Conservation (phyloP, 1,140 invertebrate species). For the Lucilia cuprina region DNA sequence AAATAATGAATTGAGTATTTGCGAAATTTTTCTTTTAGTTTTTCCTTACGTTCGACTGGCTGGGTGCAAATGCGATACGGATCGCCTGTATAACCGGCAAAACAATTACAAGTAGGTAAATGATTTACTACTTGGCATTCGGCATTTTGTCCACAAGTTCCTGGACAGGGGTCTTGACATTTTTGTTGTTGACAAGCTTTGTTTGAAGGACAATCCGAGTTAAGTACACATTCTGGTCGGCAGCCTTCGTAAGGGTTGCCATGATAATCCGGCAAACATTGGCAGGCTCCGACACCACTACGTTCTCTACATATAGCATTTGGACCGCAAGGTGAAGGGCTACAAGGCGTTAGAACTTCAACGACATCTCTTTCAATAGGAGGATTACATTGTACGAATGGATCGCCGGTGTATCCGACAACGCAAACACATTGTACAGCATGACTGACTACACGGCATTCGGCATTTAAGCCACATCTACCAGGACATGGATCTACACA, state of each 20-base stretch:
- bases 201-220: constrained; percentile 74
- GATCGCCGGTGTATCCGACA: constrained; percentile 77
- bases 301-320: constrained; percentile 77
- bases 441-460: constrained; percentile 81
- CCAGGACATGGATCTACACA: constrained; percentile 83
- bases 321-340: constrained; percentile 74
- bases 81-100: constrained; percentile 72
- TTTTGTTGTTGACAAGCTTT: constrained; percentile 74
- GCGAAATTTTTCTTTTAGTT: neutral
- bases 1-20: neutral
- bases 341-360: constrained; percentile 67
- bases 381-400: constrained; percentile 70
- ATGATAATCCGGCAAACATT: constrained; percentile 74
- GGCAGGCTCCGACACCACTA: constrained; percentile 72
- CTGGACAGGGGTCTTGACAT: constrained; percentile 77
- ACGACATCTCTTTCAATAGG: constrained; percentile 56
- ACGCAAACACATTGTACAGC: constrained; percentile 79
- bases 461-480: constrained; percentile 80
- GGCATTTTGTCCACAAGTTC: constrained; percentile 76
- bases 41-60: constrained; percentile 57
- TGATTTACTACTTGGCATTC: constrained; percentile 78
- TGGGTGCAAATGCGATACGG: constrained; percentile 68
- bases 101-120: constrained; percentile 74
- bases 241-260: constrained; percentile 82
- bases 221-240: constrained; percentile 71